Base-by-base conservation (phyloP, 1,140 invertebrate genomes). In the Amyelois transitella region DNA sequence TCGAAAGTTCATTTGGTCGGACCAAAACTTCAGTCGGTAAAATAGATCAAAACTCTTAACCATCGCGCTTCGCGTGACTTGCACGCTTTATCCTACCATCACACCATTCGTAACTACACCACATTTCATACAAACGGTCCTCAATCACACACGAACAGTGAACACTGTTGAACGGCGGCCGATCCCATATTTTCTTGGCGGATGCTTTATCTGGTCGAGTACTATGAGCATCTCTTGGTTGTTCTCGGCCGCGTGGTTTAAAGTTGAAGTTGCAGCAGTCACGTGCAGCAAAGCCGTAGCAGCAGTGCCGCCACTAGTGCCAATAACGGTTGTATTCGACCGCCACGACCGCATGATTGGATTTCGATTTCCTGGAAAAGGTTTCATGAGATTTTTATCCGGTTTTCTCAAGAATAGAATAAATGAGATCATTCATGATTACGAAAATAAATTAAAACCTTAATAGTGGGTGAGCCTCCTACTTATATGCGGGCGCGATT, bases 1-100 rank as follows among this genome's bases (percentile, higher is more conserved):
- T 86, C 74, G 77, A 85, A 77, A 84, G 81, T 85, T 87, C 81
- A 82, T 74, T 87, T 87, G 81, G 84, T 87, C 81, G 84, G 84
- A 87, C 84, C 81, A 85, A 85, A 81, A 85, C 78, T 79, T 86
- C 83, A 86, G 81, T 87, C 84, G 71, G 75, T 84, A 81, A 83
- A 81, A 82, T 83, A 72, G 77, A 81, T 86, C 75, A 82, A 81
- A 82, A 82, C 77, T 79, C 65, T 80, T 56, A 51, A 43, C 61
- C 7, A 14, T 8, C n/a, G n/a, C 32, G 7, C 8, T 1, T 12
- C 32, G 32, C 12, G 32, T 14, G 62, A 55, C 62, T 68, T 60
- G 64, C 69, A 57, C 20, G 45, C 18, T 12, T 48, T 21, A 38
- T 38, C 32, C 32, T 38, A 51, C 48, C 48, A 50, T 20, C 14